Base-by-base conservation (phyloP, 2,113 vertebrate species). In the Nesogale talazaci region DNA sequence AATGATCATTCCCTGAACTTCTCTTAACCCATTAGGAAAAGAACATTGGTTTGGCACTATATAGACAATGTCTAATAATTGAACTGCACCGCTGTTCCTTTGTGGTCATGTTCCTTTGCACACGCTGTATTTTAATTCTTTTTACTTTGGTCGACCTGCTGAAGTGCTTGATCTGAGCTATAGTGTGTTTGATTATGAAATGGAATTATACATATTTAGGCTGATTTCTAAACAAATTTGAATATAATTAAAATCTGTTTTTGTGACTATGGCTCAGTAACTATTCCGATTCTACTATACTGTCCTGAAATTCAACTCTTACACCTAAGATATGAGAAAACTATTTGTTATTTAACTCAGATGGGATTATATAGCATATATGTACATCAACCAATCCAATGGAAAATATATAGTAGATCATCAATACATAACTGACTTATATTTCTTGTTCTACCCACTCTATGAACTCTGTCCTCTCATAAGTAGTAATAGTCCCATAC, bases 221-320 rank as follows among this genome's bases (percentile, higher is more conserved):
- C 76, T 72, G 4, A 0, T 72, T 87, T 79, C 17, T 76, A 82
- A 89, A 74, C 1, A n/a, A 78, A 70, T 38, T 84, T 74, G 2
- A 11, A 57, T 91, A 81, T 86, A 67, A 67, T 4, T 82, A 29
- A 72, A 86, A 34, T 10, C 8, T 46, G 0, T 20, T 79, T 92
- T 61, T 6, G 1, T 89, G 23, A 74, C 14, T 17, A 74, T 34
- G 42, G 2, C 31, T n/a, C 17, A 16, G 4, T 75, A 46, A 10
- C 42, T 46, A 46, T 46, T 46, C 42, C 10, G 42, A 46, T 46
- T 46, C 42, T 70, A 29, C 59, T 42, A 88, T 38, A 86, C 57
- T 7, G 89, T 87, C 85, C 7, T 65, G 25, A 83, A 36, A 88
- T 42, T 90, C 20, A 19, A 88, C 92, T 94, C 84, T 59, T 36